A percentile compares a stretch with the other conserved stretches of the same genome.
Conservation (phyloP, 2,888 invertebrate species). For the Nesidiocoris tenuis region DNA sequence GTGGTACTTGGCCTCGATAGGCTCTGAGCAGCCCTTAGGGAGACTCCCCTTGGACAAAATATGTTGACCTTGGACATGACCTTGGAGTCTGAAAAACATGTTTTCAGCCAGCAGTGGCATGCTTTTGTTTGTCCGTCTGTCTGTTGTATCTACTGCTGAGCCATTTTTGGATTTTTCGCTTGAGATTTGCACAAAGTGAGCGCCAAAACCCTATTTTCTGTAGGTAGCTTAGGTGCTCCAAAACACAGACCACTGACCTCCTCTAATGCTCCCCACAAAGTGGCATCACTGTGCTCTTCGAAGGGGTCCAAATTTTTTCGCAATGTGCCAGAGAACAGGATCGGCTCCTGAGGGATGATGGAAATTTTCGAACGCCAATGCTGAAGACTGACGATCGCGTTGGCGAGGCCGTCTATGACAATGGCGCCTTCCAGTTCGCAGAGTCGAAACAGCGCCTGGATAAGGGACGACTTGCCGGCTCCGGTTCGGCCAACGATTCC, state of each 20-base stretch:
- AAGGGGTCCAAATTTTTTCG: slow-evolving; percentile 89
- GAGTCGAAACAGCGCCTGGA: slow-evolving; percentile 77
- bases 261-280: slow-evolving; percentile 80
- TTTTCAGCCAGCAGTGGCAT: too few species aligned
- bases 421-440: slow-evolving; percentile 76
- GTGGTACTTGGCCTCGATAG: not conserved
- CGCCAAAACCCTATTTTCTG: too few species aligned
- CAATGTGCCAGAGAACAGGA: slow-evolving; percentile 82
- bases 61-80: too few species aligned
- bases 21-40: too few species aligned
- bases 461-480: slow-evolving; percentile 77
- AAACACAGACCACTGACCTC: too few species aligned
- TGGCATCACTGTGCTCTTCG: slow-evolving; percentile 72
- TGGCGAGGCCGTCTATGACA: slow-evolving; percentile 75
- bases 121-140: too few species aligned
- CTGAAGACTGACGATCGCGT: slow-evolving; percentile 68
- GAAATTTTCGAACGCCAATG: slow-evolving; percentile 75
- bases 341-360: slow-evolving; percentile 83
- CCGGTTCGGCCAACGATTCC: slow-evolving; percentile 82
- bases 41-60: too few species aligned
- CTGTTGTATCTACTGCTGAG: too few species aligned
- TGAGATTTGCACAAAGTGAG: too few species aligned
- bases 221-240: too few species aligned
- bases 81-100: not conserved
- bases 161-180: too few species aligned